Evolutionary conservation across 2,888 invertebrate species (phyloP).

Genomic region (Ectemnius lituratus): DNA sequence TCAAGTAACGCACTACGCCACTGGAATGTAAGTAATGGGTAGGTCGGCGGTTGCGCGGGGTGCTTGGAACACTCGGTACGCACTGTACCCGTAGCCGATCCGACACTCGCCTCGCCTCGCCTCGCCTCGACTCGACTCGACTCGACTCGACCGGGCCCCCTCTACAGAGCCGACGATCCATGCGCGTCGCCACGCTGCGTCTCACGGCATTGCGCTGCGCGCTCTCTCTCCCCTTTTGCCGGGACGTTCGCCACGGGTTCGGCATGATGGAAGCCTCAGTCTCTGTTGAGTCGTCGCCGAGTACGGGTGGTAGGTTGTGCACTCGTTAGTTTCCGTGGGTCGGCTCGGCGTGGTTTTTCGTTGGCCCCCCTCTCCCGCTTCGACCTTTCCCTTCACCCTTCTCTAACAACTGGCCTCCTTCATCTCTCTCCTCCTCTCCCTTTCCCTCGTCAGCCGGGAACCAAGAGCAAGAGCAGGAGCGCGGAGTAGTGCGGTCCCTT

Average conservation of each 20-base stretch:
- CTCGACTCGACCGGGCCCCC: slow-evolving; percentile 20
- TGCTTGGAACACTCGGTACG: slow-evolving; percentile 37
- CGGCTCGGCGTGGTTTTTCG: slow-evolving; percentile 46
- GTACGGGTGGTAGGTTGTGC: slow-evolving; percentile 58
- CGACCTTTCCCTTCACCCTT: slow-evolving; percentile 16
- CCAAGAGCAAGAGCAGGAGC: neutral
- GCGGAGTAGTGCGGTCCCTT: neutral
- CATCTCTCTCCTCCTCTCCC: slow-evolving; percentile 10
- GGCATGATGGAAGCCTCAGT: slow-evolving; percentile 62
- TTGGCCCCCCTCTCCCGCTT: slow-evolving; percentile 25
- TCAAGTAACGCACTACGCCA: neutral
- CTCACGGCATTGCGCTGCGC: slow-evolving; percentile 27
- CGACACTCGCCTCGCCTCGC: neutral
- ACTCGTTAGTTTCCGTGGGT: slow-evolving; percentile 34
- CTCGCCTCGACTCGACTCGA: too few relatives aligned
- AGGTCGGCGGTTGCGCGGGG: slow-evolving; percentile 26
- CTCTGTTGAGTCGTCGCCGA: slow-evolving; percentile 73
- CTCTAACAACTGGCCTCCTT: neutral
- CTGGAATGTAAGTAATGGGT: neutral
- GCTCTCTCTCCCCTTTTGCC: too few relatives aligned
- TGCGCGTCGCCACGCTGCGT: slow-evolving; percentile 65
- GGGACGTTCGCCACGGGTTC: too few relatives aligned
- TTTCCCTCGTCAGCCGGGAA: neutral
- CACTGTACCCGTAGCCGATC: slow-evolving; percentile 35
- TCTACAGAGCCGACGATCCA: slow-evolving; percentile 61